Percentiles rank a stretch among this genome's conserved stretches.
These are phyloP conservation scores for Trisateles emortualis DNA, from an alignment of 2,888 invertebrate species.

Conservation along the genomic window DNA sequence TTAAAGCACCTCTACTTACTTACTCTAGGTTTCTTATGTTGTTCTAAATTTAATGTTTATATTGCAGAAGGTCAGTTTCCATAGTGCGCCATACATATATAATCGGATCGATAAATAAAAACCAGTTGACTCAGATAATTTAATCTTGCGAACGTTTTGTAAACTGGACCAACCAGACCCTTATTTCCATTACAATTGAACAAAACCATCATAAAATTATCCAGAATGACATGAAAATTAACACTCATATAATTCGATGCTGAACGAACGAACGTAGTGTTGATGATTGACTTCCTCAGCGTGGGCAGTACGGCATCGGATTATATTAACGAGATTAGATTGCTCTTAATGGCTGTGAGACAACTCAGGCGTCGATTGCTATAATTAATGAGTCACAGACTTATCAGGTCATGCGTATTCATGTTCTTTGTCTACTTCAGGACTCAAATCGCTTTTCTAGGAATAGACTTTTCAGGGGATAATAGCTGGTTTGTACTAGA, in stretches of 20 bases:
- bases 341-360: constrained; percentile 84
- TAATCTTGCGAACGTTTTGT: not conserved
- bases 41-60: no score
- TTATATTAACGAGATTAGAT: constrained; percentile 84
- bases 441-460: no score
- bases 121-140: no score
- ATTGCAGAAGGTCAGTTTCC: no score
- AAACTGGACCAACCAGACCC: not conserved
- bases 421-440: constrained; percentile 47
- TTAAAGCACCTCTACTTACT: no score
- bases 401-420: constrained; percentile 56
- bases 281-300: constrained; percentile 82
- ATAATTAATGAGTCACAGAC: constrained; percentile 80
- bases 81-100: no score
- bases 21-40: no score
- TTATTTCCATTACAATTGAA: constrained; percentile 14
- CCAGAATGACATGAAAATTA: constrained; percentile 23
- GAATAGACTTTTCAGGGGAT: no score
- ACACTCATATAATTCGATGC: constrained; percentile 18
- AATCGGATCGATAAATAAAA: no score
- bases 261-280: constrained; percentile 41
- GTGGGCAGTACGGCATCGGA: constrained; percentile 68
- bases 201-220: constrained; percentile 22
- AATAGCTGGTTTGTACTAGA: not conserved
- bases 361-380: constrained; percentile 78